These are phyloP conservation scores for Aporophyla nigra DNA, from an alignment of 2,888 invertebrate species.

Conservation along the genomic window DNA sequence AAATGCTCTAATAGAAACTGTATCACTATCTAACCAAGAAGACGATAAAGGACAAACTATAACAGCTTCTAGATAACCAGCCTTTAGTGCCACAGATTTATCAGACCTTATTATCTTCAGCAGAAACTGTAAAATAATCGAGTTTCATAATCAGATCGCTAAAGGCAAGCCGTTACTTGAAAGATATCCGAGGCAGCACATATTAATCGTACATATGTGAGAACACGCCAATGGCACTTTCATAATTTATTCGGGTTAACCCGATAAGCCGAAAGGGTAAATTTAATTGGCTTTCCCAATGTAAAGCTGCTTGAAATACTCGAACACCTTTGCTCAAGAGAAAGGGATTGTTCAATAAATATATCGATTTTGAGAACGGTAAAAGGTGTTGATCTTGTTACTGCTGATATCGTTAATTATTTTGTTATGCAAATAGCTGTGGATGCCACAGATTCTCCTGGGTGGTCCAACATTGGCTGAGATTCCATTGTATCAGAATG, in stretches of 20 bases:
- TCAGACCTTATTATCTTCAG: constrained; percentile 11
- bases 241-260: constrained; percentile 67
- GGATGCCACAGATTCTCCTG: background rate
- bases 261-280: constrained; percentile 66
- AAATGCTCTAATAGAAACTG: background rate
- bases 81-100: constrained; percentile 24
- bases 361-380: constrained; percentile 51
- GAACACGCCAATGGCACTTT: constrained; percentile 57
- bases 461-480: constrained; percentile 34
- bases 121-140: constrained; percentile 47
- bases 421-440: constrained; percentile 11
- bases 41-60: constrained; percentile 14
- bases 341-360: constrained; percentile 57
- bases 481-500: constrained; percentile 26
- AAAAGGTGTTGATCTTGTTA: constrained; percentile 52
- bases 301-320: constrained; percentile 56
- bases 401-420: constrained; percentile 35
- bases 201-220: constrained; percentile 46
- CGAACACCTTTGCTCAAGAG: constrained; percentile 61
- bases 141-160: constrained; percentile 46
- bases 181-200: constrained; percentile 36
- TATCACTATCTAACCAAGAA: constrained; percentile 1
- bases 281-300: constrained; percentile 66
- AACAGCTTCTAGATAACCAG: constrained; percentile 11
- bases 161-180: constrained; percentile 35